Conservation (phyloP, 2,888 invertebrate genomes). For the Drosophila flavopinicola region DNA sequence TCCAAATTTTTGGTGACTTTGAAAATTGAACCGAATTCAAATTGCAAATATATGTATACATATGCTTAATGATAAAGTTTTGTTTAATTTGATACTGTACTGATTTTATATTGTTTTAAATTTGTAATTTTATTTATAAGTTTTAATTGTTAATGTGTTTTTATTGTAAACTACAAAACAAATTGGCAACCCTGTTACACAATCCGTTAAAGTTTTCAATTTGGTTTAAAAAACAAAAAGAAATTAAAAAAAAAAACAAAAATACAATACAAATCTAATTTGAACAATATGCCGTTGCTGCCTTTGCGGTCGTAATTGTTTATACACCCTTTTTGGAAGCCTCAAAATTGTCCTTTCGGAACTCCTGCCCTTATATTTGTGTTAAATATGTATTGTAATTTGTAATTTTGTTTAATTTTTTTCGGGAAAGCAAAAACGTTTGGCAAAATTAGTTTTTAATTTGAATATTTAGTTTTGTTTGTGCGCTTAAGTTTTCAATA, state of each 20-base stretch:
- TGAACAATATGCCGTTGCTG: constrained; percentile 51
- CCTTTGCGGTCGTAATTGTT: constrained; percentile 36
- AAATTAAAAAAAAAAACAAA: constrained; percentile 6
- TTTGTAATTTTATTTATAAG: constrained; percentile 73
- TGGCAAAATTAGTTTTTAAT: constrained; percentile 81
- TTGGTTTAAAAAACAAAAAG: constrained; percentile 36
- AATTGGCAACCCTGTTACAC: constrained; percentile 73
- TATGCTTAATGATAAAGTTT: constrained; percentile 64
- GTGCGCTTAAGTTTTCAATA: constrained; percentile 79
- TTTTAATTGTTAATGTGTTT: constrained; percentile 77
- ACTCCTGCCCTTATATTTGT: constrained; percentile 43
- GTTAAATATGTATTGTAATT: constrained; percentile 76
- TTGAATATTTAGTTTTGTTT: constrained; percentile 77
- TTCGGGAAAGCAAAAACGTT: constrained; percentile 83
- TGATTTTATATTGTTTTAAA: constrained; percentile 80
- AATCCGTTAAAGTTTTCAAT: constrained; percentile 63
- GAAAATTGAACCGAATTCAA: constrained; percentile 60
- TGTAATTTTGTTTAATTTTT: constrained; percentile 71
- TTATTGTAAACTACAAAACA: constrained; percentile 71
- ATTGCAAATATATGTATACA: constrained; percentile 75
- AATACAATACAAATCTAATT: constrained; percentile 31
- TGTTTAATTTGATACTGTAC: constrained; percentile 76
- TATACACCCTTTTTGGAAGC: constrained; percentile 33
- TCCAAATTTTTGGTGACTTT: constrained; percentile 69
- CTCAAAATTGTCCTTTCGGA: constrained; percentile 10